Evolutionary conservation across 2,113 vertebrate species (phyloP), one percentile per base, ranked within the genome.

Genomic region (Limnothrissa miodon): DNA sequence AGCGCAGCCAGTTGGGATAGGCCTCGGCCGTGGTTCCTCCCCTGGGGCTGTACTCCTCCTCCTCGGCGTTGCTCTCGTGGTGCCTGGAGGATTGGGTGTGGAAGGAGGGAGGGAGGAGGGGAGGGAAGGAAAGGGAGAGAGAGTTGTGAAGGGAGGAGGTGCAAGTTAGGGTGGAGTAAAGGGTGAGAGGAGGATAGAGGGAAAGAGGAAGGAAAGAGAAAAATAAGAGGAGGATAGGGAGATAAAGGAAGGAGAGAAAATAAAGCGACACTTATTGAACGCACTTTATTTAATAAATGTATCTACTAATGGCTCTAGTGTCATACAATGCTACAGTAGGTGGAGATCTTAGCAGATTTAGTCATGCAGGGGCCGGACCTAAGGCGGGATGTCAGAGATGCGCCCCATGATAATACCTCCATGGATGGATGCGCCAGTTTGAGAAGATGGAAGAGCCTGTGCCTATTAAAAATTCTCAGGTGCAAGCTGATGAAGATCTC

Each of bases 1-100:
- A 99, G 85, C 97, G 97, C 82, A 99, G 93, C 98, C 98, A 99
- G 95, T 98, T 98, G 84, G 98, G 98, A 84, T 99, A 99, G 46
- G 96, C 95, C 56, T 99, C 97, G 39, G 94, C 87, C 0, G 95
- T 92, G 5, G 90, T 93, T 87, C 95, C 97, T 46, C 94, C 95
- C 0, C 95, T 96, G 51, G 97, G 96, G 23, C 94, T 89, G 88
- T 95, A 95, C 45, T 94, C 96, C 39, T 95, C 96, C 6, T 94
- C 95, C 23, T 86, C 82, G 4, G 88, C 91, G 5, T 96, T 95
- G 6, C 95, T 95, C 82, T 95, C 96, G 0, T 92, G 95, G 81
- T 94, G 94, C 96, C 96, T 96, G 62, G 62, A 13, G 62, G 62
- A 2, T 13, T 36, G 62, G 2, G 2, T 11, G 62, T 1, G 10